phyloP scores from a whole-genome alignment of 2,113 vertebrate genomes.

The Cheirogaleus medius region DNA sequence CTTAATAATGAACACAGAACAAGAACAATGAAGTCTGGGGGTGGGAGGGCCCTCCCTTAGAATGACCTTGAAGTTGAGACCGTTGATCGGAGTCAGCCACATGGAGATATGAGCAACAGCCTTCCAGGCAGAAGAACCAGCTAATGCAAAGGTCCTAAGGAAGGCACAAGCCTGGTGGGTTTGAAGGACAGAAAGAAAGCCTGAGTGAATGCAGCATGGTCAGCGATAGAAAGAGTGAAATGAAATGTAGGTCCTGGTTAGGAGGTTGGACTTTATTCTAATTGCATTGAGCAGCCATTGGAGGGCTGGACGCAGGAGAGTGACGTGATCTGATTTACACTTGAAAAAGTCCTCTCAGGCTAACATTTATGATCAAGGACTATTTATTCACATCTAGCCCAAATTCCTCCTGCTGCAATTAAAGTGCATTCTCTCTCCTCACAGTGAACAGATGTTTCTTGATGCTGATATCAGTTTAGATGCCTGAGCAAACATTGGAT shows the following conservation, averaged over 20 bases:
- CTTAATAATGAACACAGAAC: background rate
- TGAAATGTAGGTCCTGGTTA: background rate
- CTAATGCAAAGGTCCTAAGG: background rate
- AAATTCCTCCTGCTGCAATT: slow-evolving; percentile 38
- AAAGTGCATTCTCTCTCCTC: slow-evolving; percentile 44
- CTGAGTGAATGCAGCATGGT: background rate
- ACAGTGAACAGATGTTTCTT: slow-evolving; percentile 48
- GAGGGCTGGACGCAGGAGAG: background rate
- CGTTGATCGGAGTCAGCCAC: background rate
- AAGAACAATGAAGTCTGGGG: background rate
- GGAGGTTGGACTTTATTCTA: background rate
- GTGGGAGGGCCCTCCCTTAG: background rate
- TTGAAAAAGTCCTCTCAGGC: slow-evolving; percentile 33
- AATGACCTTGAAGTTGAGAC: background rate
- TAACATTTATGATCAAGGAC: slow-evolving; percentile 35
- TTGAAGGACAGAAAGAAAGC: background rate
- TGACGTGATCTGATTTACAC: background rate
- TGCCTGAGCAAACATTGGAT: slow-evolving; percentile 16
- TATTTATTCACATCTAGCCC: slow-evolving; percentile 32
- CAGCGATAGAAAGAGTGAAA: background rate
- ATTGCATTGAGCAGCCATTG: background rate
- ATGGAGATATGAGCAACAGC: background rate
- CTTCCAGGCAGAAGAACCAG: background rate
- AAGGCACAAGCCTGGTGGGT: background rate
- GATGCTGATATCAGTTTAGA: slow-evolving; percentile 17